Percentiles rank a stretch among this genome's conserved stretches.
phyloP scores from a whole-genome alignment of 2,888 invertebrate species.

The Terebella lapidaria region DNA sequence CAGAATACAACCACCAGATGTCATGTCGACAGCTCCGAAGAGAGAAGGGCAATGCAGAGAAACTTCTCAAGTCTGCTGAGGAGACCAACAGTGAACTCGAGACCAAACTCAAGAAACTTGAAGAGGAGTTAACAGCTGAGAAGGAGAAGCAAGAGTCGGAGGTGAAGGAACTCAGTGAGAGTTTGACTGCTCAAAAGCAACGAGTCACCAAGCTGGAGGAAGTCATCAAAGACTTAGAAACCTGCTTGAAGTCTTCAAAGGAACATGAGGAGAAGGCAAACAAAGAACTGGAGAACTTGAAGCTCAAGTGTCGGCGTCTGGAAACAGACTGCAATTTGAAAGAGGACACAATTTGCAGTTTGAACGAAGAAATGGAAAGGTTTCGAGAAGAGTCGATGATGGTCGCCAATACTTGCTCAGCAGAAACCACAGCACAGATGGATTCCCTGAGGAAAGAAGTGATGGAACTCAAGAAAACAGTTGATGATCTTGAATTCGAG shows the following conservation, averaged over 20 bases:
- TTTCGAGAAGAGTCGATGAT: background rate
- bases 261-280: background rate
- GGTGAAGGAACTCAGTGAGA: background rate
- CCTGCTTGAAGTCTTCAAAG: constrained; percentile 10
- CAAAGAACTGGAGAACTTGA: background rate
- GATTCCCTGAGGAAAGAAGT: background rate
- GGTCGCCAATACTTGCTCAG: background rate
- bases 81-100: constrained; percentile 4
- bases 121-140: background rate
- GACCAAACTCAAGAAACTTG: background rate
- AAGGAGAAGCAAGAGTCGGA: background rate
- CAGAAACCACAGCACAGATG: background rate
- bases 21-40: constrained; percentile 8
- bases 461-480: background rate
- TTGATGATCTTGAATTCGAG: background rate
- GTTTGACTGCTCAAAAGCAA: background rate
- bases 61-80: constrained; percentile 8
- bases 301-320: background rate
- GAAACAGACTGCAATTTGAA: background rate
- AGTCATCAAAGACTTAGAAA: constrained; percentile 12
- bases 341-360: background rate
- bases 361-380: background rate
- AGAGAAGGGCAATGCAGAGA: constrained; percentile 12
- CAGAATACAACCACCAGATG: constrained; percentile 14
- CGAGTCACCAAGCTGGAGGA: background rate